Evolutionary conservation across 2,113 vertebrate genomes (phyloP).

Genomic region (Riparia riparia): DNA sequence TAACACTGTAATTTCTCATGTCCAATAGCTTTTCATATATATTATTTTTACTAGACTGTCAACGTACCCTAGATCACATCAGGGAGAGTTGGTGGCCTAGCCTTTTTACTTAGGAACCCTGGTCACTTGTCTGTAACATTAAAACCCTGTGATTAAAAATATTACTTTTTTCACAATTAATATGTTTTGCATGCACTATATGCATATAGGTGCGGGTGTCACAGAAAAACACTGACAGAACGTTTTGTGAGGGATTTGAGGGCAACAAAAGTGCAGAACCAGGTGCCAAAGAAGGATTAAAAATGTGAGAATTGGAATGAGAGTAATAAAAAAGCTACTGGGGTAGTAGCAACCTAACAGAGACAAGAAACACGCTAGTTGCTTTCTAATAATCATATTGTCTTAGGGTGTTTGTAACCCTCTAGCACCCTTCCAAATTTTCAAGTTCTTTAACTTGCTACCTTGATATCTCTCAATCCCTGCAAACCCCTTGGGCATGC

Average conservation of each 20-base stretch:
- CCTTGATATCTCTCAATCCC: background rate
- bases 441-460: background rate
- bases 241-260: background rate
- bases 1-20: background rate
- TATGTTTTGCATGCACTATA: background rate
- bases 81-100: background rate
- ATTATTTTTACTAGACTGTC: background rate
- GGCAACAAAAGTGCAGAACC: background rate
- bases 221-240: background rate
- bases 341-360: background rate
- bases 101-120: background rate
- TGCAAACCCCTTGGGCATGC: background rate
- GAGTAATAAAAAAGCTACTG: background rate
- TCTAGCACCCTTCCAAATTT: background rate
- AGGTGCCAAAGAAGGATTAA: background rate
- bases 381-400: background rate
- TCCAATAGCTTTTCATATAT: background rate
- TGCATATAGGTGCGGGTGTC: background rate
- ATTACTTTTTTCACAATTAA: background rate
- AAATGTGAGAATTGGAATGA: background rate
- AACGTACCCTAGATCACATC: background rate
- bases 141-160: background rate
- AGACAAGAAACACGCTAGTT: background rate
- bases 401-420: background rate
- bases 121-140: background rate